These are phyloP conservation scores for Spinus pinus DNA, from an alignment of 2,797 vertebrate genomes.

Conservation along the genomic window DNA sequence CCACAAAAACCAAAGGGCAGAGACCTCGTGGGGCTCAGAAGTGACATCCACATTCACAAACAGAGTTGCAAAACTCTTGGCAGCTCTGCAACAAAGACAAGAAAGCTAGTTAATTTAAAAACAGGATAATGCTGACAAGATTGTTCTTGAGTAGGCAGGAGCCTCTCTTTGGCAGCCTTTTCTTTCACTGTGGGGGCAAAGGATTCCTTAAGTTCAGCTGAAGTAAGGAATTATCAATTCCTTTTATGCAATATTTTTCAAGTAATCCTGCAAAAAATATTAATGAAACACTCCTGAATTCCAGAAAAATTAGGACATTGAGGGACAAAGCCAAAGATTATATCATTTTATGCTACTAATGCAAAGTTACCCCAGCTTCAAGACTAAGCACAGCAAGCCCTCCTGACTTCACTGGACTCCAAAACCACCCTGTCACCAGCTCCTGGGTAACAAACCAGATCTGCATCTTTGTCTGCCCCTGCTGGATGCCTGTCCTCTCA, in stretches of 20 bases:
- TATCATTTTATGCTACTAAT: neutral
- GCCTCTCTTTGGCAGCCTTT: neutral
- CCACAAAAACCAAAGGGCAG: constrained; percentile 98
- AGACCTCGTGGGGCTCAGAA: constrained; percentile 93
- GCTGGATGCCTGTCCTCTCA: neutral
- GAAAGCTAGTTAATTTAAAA: neutral
- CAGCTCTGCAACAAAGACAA: constrained; percentile 72
- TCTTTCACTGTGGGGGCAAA: neutral
- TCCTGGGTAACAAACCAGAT: neutral
- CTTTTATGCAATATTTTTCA: neutral
- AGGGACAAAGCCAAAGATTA: neutral
- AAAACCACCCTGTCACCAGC: neutral
- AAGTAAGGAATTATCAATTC: neutral
- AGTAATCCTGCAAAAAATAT: neutral
- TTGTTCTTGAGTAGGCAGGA: neutral
- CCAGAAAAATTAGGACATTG: neutral
- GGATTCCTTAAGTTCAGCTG: neutral
- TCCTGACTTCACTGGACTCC: neutral
- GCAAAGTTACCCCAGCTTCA: neutral
- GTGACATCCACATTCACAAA: constrained; percentile 95
- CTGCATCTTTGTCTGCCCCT: neutral
- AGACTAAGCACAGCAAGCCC: neutral
- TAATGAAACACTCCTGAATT: neutral
- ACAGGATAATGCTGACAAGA: neutral
- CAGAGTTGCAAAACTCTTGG: constrained; percentile 83